A percentile compares a stretch with the other conserved stretches of the same genome.
phyloP scores from a whole-genome alignment of 2,888 invertebrate species.

The Eupithecia pulchellata region DNA sequence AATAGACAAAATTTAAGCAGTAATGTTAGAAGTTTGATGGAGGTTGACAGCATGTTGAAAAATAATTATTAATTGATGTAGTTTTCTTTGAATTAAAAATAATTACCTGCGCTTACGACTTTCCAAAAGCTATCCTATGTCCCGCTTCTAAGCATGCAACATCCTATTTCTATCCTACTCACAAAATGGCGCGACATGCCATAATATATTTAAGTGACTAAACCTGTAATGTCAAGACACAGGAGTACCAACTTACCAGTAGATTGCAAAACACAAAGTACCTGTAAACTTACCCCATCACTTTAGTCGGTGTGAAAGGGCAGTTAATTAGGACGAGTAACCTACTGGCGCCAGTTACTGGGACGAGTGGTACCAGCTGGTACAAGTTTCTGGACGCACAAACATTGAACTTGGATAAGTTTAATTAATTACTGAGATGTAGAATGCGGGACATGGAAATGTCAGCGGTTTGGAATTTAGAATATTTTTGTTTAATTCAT shows the following conservation, averaged over 20 bases:
- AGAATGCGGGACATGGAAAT: slow-evolving; percentile 20
- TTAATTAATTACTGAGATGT: slow-evolving; percentile 51
- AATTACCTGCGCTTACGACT: too few relatives aligned
- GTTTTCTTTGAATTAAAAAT: too few relatives aligned
- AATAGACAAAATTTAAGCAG: too few relatives aligned
- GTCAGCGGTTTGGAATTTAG: neutral
- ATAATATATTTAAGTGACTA: neutral
- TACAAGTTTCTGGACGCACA: slow-evolving; percentile 41
- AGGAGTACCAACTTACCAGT: neutral
- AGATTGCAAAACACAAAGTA: slow-evolving; percentile 1
- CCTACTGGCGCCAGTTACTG: slow-evolving; percentile 28
- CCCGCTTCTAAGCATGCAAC: too few relatives aligned
- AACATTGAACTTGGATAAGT: slow-evolving; percentile 50
- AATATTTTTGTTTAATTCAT: too few relatives aligned
- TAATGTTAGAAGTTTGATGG: too few relatives aligned
- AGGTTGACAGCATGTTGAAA: too few relatives aligned
- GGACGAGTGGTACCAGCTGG: slow-evolving; percentile 17
- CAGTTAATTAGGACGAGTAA: slow-evolving; percentile 20
- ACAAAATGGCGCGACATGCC: too few relatives aligned
- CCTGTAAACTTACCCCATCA: slow-evolving; percentile 5
- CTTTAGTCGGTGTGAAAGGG: slow-evolving; percentile 8
- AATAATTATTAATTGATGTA: too few relatives aligned
- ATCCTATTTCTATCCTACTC: too few relatives aligned
- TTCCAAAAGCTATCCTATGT: too few relatives aligned
- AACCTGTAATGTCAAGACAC: neutral